Base-by-base conservation (phyloP, 2,888 invertebrate genomes). In the Penaeus monodon region DNA sequence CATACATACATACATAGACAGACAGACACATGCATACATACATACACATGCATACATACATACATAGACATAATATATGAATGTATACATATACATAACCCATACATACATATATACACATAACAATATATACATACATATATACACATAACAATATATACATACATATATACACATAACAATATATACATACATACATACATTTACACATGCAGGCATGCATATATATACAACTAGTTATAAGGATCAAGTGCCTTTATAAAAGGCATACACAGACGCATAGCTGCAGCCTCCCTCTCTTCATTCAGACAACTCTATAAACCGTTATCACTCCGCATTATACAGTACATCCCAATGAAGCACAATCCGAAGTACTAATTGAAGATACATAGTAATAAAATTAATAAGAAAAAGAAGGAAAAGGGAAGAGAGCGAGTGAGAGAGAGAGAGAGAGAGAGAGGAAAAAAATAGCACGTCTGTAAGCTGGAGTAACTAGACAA, bases 21-120 rank as follows among this genome's bases (percentile, higher is more conserved):
- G 0, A 68, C n/a, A 68, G 0, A 49, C 1, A 66, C n/a, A 77
- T 38, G 77, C 65, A 76, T 38, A 83, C 65, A 83, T 57, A 83
- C 76, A 83, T 27, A 83, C 83, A 83, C 63, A 82, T 74, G 74
- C 29, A 82, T 33, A 74, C n/a, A 83, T 57, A 82, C 24, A 82
- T 57, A 70, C 29, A 82, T 29, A 82, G 29, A 82, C 10, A 82
- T 70, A 70, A 81, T 44, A 81, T 27, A 81, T 68, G 70, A 1
- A 81, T 27, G 49, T 20, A 81, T 49, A 81, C 44, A 81, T 57
- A 74, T 29, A 70, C 17, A 70, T 70, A 70, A 24, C n/a, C n/a
- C n/a, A 70, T 70, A 24, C 14, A 70, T 70, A 22, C 17, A 70
- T 70, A n/a, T 12, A 22, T 70, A 70, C n/a, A 70, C 17, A 70